Base-by-base conservation (phyloP, 2,888 invertebrate genomes). In the Napeogenes inachia region DNA sequence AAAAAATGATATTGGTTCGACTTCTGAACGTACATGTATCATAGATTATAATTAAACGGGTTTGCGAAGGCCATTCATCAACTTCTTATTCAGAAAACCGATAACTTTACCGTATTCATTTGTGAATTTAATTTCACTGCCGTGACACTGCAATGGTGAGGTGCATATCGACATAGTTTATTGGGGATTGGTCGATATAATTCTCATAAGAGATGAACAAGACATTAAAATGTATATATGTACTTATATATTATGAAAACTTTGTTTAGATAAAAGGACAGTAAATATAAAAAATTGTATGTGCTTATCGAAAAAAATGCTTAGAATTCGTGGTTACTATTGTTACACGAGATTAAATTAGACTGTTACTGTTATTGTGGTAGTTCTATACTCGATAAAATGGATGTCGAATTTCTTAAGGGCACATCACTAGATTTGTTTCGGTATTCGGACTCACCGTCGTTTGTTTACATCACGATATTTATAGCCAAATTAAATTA, bases 31-130 rank as follows among this genome's bases (percentile, higher is more conserved):
- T 3, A 6, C 30, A 50, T 30, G 30, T 50, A 30, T 21, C 12
- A 50, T 30, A 12, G 50, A 50, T 50, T 50, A 33, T 63, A 67
- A 63, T 63, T 62, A 67, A 65, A 63, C 58, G 59, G 54, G 42
- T 45, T 32, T 79, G 79, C 81, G 78, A 76, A 30, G 75, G 65
- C 74, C 80, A 84, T 85, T 83, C 79, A 85, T 85, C 85, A 85
- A 82, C 77, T 82, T 79, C 81, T 84, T 85, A 82, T 81, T 81
- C 79, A 76, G 75, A 75, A 79, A 81, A 80, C 81, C 82, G 83
- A 85, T 85, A 84, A 84, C 80, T 85, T 83, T 80, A 83, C 21
- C 80, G 80, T 81, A 78, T 82, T 81, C 82, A 82, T 85, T 85
- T 80, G 82, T 80, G 77, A 83, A 83, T 84, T 85, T 79, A 84